These are phyloP conservation scores for Gobiocypris rarus DNA, from an alignment of 2,113 vertebrate genomes.

Conservation along the genomic window DNA sequence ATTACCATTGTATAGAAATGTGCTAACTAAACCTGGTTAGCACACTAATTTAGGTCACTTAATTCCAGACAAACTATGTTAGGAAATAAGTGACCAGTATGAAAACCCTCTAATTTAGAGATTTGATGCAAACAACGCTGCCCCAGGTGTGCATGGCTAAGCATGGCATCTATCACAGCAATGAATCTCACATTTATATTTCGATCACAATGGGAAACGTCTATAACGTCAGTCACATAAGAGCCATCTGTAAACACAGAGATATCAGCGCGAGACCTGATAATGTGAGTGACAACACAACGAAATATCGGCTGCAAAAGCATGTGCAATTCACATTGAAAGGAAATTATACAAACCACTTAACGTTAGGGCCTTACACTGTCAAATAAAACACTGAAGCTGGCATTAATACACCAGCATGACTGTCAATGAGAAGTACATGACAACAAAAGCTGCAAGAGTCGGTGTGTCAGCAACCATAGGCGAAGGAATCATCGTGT, in stretches of 20 bases:
- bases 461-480: constrained; percentile 1
- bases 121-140: neutral
- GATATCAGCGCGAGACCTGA: neutral
- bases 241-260: neutral
- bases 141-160: neutral
- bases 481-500: neutral
- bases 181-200: neutral
- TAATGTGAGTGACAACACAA: neutral
- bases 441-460: constrained; percentile 21
- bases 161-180: neutral
- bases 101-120: neutral
- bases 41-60: neutral
- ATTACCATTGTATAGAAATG: neutral
- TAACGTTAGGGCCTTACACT: neutral
- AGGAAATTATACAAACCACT: neutral
- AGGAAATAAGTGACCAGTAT: constrained; percentile 20
- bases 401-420: neutral
- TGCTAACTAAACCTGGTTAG: neutral
- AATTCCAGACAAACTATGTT: neutral
- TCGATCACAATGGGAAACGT: neutral
- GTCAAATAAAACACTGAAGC: neutral
- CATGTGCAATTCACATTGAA: neutral
- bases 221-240: neutral
- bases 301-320: neutral
- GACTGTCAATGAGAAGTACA: constrained; percentile 2